A percentile compares a stretch with the other conserved stretches of the same genome.
phyloP scores from a whole-genome alignment of 2,888 invertebrate genomes.

The Caenorhabditis becei region DNA sequence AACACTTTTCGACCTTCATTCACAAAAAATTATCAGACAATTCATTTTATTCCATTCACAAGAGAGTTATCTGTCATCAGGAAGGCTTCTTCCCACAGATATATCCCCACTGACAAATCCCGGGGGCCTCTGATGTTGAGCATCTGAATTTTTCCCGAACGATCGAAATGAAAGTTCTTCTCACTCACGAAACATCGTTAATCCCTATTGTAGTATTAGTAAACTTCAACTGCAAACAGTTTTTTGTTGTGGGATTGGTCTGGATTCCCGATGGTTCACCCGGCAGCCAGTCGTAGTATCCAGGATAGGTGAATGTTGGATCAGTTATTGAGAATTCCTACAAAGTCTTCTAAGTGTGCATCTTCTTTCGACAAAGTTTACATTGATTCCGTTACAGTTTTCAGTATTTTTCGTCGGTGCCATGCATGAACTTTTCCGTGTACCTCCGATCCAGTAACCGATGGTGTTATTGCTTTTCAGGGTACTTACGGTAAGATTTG shows the following conservation, averaged over 20 bases:
- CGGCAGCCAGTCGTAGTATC: background rate
- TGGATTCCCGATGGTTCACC: background rate
- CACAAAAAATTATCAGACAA: no score
- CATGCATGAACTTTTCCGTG: background rate
- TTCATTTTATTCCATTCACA: no score
- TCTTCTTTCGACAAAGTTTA: background rate
- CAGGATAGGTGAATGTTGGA: background rate
- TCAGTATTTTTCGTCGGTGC: background rate
- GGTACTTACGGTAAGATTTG: background rate
- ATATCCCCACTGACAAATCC: background rate
- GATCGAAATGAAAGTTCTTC: background rate
- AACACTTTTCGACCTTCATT: no score
- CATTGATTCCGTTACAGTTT: background rate
- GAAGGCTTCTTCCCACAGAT: constrained; percentile 2
- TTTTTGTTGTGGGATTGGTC: constrained; percentile 1
- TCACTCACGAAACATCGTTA: background rate
- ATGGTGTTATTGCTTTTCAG: background rate
- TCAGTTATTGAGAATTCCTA: background rate
- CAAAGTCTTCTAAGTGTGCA: no score
- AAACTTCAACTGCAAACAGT: background rate
- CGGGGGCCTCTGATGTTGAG: background rate
- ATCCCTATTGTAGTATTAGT: background rate
- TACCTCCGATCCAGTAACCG: background rate
- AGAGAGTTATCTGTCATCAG: no score
- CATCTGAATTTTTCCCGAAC: background rate